phyloP scores from a whole-genome alignment of 2,113 vertebrate genomes.

The Mormoops blainvillei region DNA sequence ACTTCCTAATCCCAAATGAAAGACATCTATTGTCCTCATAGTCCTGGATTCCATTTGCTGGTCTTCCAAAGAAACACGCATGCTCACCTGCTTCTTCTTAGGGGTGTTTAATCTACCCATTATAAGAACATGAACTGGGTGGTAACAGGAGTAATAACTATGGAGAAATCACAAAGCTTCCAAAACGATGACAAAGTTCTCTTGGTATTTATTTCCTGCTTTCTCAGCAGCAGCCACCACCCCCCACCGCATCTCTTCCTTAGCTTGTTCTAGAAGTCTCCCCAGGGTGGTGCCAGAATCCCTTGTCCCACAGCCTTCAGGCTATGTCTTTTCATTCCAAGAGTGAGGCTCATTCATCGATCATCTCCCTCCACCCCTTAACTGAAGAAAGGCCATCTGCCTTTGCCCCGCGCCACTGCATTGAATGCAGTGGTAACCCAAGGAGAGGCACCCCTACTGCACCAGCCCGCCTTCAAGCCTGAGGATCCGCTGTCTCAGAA shows the following conservation, averaged over 20 bases:
- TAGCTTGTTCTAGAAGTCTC: not conserved
- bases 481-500: not conserved
- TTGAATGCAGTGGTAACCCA: not conserved
- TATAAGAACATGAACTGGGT: not conserved
- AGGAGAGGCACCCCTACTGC: not conserved
- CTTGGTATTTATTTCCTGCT: slow-evolving; percentile 16
- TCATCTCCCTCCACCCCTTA: not conserved
- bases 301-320: not conserved
- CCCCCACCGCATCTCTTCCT: not conserved
- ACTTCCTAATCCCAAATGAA: not conserved
- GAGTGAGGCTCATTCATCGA: not conserved
- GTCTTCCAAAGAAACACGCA: not conserved
- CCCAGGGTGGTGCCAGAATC: not conserved
- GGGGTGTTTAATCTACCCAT: not conserved
- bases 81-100: not conserved
- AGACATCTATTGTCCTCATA: not conserved
- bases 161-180: not conserved
- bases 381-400: not conserved
- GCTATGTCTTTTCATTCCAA: not conserved
- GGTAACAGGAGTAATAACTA: not conserved
- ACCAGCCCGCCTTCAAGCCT: no score
- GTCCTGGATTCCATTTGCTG: not conserved
- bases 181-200: not conserved
- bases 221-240: not conserved
- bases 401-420: not conserved